Conservation (phyloP, 2,888 invertebrate species). For the Orchesellides sinensis region DNA sequence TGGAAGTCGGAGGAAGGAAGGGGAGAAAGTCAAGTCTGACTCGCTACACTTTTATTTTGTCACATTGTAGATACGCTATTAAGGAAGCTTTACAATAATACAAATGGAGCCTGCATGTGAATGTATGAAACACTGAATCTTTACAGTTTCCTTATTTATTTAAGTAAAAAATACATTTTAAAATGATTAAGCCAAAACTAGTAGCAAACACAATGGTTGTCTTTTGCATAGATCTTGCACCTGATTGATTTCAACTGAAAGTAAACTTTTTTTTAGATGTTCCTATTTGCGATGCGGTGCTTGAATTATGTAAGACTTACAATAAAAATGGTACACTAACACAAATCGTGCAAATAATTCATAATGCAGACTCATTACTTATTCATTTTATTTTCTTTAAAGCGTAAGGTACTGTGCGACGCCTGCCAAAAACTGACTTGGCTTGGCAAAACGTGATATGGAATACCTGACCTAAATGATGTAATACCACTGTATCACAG, state of each 20-base stretch:
- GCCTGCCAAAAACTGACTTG: conserved; percentile 21
- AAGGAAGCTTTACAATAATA: not conserved
- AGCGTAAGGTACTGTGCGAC: conserved; percentile 8
- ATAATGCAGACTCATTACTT: not conserved
- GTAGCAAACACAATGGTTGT: too few species aligned
- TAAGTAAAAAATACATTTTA: too few species aligned
- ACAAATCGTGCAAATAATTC: not conserved
- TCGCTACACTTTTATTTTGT: conserved; percentile 51
- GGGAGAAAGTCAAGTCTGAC: conserved; percentile 59
- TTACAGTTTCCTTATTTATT: conserved; percentile 6
- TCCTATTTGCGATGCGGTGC: not conserved
- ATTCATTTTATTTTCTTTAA: conserved; percentile 5
- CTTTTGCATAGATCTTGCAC: conserved; percentile 16
- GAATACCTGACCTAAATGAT: conserved; percentile 58
- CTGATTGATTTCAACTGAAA: conserved; percentile 12
- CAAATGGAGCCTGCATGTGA: not conserved
- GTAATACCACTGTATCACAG: conserved; percentile 12
- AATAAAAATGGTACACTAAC: not conserved
- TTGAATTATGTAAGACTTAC: not conserved
- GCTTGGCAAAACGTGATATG: conserved; percentile 13
- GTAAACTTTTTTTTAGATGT: not conserved
- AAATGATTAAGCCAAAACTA: too few species aligned
- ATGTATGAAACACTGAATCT: not conserved
- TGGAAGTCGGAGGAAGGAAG: conserved; percentile 36
- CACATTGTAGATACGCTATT: conserved; percentile 31